These are phyloP conservation scores for Pseudococcus viburni DNA, from an alignment of 2,888 invertebrate genomes.

Conservation along the genomic window DNA sequence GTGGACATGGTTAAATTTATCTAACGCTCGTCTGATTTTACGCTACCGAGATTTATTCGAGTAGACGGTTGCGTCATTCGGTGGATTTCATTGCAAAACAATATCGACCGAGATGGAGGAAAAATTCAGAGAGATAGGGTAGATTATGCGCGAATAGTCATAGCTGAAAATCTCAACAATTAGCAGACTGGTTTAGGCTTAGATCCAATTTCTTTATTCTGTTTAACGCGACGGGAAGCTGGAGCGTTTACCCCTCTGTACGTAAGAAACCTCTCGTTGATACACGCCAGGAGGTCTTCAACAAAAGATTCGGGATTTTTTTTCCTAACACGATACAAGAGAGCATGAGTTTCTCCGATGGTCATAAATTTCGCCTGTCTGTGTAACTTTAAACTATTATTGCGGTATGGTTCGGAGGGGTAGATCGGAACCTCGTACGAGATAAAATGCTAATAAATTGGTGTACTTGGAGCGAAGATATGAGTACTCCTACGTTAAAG, in stretches of 20 bases:
- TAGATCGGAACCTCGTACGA: neutral
- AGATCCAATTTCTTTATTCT: conserved; percentile 65
- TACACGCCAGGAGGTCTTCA: conserved; percentile 65
- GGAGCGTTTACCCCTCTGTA: conserved; percentile 37
- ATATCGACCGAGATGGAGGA: neutral
- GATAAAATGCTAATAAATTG: conserved; percentile 12
- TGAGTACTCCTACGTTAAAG: neutral
- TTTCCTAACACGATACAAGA: conserved; percentile 10
- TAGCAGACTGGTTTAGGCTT: conserved; percentile 64
- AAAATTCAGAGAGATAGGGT: neutral
- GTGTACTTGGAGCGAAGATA: neutral
- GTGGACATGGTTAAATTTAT: conserved; percentile 38
- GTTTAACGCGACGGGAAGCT: conserved; percentile 57
- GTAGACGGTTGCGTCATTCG: neutral
- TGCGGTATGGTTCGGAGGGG: conserved; percentile 51
- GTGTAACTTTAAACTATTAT: conserved; percentile 65
- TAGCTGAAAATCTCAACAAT: conserved; percentile 59
- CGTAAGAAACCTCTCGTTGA: conserved; percentile 32
- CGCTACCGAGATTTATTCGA: conserved; percentile 10
- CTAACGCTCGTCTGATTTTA: conserved; percentile 23
- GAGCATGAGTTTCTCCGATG: conserved; percentile 40
- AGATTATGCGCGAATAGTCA: conserved; percentile 20
- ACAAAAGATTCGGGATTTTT: conserved; percentile 63
- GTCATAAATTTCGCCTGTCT: conserved; percentile 64
- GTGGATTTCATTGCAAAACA: conserved; percentile 38